Percentiles rank a stretch among this genome's conserved stretches.
phyloP scores from a whole-genome alignment of 2,113 vertebrate genomes.

The Nicator chloris region DNA sequence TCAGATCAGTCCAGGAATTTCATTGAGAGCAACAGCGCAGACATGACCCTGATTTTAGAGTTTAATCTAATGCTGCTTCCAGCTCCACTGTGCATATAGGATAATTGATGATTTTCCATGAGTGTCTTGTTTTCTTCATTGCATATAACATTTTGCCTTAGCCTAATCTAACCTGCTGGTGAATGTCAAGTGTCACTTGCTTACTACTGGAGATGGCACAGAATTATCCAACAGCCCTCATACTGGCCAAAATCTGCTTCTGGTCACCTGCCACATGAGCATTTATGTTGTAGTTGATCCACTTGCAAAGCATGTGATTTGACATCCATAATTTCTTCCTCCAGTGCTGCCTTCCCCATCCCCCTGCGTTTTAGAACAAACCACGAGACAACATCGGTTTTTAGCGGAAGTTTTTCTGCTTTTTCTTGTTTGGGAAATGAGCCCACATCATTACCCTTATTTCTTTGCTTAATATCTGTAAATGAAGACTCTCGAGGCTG shows the following conservation, averaged over 20 bases:
- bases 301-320: neutral
- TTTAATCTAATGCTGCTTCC: neutral
- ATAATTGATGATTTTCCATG: neutral
- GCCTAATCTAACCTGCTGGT: neutral
- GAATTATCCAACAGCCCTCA: neutral
- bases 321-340: neutral
- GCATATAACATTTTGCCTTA: neutral
- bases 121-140: neutral
- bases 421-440: neutral
- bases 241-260: neutral
- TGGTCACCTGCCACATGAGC: neutral
- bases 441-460: neutral
- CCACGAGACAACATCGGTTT: rapidly evolving
- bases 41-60: neutral
- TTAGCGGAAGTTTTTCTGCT: neutral
- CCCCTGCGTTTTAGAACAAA: neutral
- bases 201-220: neutral
- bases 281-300: neutral
- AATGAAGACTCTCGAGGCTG: neutral
- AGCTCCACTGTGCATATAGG: neutral
- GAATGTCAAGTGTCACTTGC: rapidly evolving
- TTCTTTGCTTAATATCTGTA: neutral
- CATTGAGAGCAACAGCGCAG: neutral
- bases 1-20: neutral
- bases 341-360: neutral